Conservation (phyloP, 23 tunicate genomes). For the Halocynthia roretzi region DNA sequence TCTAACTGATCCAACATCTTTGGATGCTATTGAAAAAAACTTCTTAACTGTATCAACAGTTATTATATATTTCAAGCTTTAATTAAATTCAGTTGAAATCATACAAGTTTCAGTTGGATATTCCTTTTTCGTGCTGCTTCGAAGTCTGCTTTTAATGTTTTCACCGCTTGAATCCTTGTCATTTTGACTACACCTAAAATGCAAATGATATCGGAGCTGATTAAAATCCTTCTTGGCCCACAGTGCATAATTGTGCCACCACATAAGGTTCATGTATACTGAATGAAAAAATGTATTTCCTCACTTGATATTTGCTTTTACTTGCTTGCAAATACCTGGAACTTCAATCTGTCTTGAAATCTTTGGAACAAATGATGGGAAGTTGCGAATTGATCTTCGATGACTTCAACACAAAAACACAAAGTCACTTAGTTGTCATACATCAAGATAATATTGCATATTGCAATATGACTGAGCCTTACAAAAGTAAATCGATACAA, state of each 20-base stretch:
- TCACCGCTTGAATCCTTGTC: background rate
- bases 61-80: background rate
- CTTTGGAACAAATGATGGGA: slow-evolving; percentile 18
- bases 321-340: slow-evolving; percentile 12
- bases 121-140: slow-evolving; percentile 24
- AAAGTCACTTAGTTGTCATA: background rate
- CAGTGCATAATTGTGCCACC: no score
- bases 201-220: background rate
- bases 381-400: background rate
- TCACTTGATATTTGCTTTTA: background rate
- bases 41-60: background rate
- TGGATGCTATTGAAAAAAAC: slow-evolving; percentile 7
- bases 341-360: slow-evolving; percentile 39
- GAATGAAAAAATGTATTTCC: background rate
- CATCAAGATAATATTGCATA: background rate
- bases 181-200: background rate
- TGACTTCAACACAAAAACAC: background rate
- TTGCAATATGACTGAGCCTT: no score
- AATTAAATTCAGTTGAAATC: background rate
- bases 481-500: no score
- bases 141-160: slow-evolving; percentile 1
- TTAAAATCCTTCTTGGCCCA: background rate
- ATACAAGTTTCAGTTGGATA: background rate
- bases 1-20: slow-evolving; percentile 45
- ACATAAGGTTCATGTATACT: background rate